Conservation (phyloP, 1,140 invertebrate genomes). For the Plodia interpunctella region DNA sequence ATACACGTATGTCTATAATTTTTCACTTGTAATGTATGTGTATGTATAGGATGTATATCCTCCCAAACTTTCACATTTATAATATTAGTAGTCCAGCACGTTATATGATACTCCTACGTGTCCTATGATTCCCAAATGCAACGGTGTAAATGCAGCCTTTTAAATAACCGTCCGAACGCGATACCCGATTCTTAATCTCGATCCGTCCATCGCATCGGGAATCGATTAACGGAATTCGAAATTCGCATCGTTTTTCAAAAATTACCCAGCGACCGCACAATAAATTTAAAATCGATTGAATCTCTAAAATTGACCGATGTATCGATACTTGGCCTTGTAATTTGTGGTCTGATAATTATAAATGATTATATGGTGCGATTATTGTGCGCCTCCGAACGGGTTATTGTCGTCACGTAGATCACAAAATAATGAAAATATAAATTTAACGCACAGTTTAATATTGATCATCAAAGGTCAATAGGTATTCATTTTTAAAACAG, state of each 20-base stretch:
- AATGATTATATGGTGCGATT: conserved; percentile 10
- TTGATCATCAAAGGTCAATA: no score
- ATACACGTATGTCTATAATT: no score
- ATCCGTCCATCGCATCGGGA: conserved; percentile 28
- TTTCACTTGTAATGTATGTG: no score
- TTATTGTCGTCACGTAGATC: neutral
- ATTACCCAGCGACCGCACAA: conserved; percentile 19
- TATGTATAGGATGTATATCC: no score
- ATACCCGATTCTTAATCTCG: conserved; percentile 31
- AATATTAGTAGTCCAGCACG: no score
- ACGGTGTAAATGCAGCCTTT: conserved; percentile 14
- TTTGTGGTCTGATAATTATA: conserved; percentile 13
- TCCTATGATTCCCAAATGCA: no score
- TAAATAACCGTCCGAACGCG: conserved; percentile 12
- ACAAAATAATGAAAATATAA: neutral
- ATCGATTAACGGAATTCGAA: conserved; percentile 35
- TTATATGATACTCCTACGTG: no score
- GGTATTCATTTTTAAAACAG: no score
- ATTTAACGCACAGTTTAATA: no score
- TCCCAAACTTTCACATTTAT: no score
- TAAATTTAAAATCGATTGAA: conserved; percentile 27
- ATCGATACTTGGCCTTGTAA: conserved; percentile 11
- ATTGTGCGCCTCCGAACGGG: neutral
- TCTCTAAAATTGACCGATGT: conserved; percentile 20
- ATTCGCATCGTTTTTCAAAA: conserved; percentile 28